phyloP scores from a whole-genome alignment of 2,113 vertebrate genomes.

The Limanda limanda region DNA sequence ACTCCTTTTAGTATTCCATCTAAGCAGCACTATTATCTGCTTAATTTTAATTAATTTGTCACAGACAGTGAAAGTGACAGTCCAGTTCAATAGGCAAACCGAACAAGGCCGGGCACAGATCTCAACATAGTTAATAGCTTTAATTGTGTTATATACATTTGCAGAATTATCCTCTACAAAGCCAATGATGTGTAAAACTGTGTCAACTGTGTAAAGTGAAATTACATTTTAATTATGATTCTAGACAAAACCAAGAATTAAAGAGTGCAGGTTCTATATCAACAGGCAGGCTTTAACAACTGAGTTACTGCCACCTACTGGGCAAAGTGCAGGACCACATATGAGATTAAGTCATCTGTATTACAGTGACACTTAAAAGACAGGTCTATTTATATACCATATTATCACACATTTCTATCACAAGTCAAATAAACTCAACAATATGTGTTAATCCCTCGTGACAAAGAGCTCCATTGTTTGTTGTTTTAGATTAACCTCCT shows the following conservation, averaged over 20 bases:
- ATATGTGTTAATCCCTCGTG: not conserved
- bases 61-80: conserved; percentile 81
- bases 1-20: conserved; percentile 83
- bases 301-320: conserved; percentile 65
- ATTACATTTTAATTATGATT: not conserved
- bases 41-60: conserved; percentile 84
- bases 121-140: conserved; percentile 26
- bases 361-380: not conserved
- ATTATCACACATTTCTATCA: too few species aligned
- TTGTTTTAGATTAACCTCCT: not conserved
- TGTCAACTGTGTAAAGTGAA: not conserved
- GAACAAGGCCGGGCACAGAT: conserved; percentile 69
- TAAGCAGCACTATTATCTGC: conserved; percentile 80
- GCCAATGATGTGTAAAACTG: not conserved
- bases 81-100: conserved; percentile 74
- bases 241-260: not conserved
- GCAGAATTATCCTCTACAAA: conserved; percentile 52
- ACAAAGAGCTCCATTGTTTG: too few species aligned
- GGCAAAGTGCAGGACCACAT: conserved; percentile 2
- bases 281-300: not conserved
- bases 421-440: too few species aligned
- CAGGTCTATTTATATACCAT: too few species aligned
- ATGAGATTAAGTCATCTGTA: not conserved
- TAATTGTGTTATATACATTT: conserved; percentile 20
- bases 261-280: not conserved